phyloP scores from a whole-genome alignment of 2,888 invertebrate species.

The Drosophila borealis region DNA sequence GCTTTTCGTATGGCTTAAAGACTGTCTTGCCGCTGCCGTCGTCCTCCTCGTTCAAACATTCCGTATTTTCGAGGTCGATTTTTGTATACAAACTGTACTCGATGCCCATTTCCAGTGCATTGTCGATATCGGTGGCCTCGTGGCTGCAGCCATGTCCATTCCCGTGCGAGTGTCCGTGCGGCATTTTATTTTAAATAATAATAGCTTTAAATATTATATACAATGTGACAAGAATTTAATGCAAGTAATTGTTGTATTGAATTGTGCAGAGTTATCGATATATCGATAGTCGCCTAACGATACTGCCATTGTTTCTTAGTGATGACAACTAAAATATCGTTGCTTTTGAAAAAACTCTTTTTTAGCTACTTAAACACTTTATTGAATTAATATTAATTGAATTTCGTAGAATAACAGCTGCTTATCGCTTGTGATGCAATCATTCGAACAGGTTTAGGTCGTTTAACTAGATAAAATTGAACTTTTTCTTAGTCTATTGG shows the following conservation, averaged over 20 bases:
- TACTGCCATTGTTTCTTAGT: neutral
- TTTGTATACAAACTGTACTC: slow-evolving; percentile 91
- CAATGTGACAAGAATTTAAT: slow-evolving; percentile 47
- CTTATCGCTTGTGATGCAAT: neutral
- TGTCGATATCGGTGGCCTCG: slow-evolving; percentile 83
- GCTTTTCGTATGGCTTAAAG: slow-evolving; percentile 96
- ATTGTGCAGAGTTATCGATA: slow-evolving; percentile 34
- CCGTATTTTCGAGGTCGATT: slow-evolving; percentile 94
- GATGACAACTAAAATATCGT: slow-evolving; percentile 16
- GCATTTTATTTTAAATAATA: slow-evolving; percentile 68
- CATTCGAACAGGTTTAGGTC: slow-evolving; percentile 5
- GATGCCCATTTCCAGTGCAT: slow-evolving; percentile 84
- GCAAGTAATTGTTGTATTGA: slow-evolving; percentile 48
- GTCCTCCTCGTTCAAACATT: slow-evolving; percentile 95
- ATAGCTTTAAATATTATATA: slow-evolving; percentile 5
- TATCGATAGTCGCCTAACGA: slow-evolving; percentile 17
- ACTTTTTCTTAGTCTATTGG: neutral
- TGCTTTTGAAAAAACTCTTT: neutral
- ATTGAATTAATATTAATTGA: slow-evolving; percentile 19
- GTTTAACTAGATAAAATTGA: neutral
- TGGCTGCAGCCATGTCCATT: slow-evolving; percentile 82
- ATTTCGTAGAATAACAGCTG: neutral
- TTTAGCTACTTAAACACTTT: slow-evolving; percentile 27
- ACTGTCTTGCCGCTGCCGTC: slow-evolving; percentile 95
- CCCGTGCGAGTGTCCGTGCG: slow-evolving; percentile 83